These are phyloP conservation scores for Pseudococcus longispinus DNA, from an alignment of 2,888 invertebrate genomes.

Conservation along the genomic window DNA sequence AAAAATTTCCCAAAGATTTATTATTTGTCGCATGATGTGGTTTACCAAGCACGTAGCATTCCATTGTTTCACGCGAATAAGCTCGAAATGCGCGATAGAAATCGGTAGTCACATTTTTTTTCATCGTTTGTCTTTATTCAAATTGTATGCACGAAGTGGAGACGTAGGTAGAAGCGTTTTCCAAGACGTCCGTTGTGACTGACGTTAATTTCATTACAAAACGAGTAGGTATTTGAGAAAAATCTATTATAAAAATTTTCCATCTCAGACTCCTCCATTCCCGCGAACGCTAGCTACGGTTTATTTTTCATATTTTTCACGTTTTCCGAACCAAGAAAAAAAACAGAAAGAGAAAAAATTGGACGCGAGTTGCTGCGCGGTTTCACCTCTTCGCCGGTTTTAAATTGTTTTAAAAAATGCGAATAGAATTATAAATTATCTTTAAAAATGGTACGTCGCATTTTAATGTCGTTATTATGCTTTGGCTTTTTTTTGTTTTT, in stretches of 20 bases:
- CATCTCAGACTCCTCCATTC: not conserved
- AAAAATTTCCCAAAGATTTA: constrained; percentile 2
- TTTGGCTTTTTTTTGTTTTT: not conserved
- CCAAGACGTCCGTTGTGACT: constrained; percentile 34
- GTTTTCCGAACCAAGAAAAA: not conserved
- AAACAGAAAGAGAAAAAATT: not conserved
- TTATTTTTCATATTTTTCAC: constrained; percentile 33
- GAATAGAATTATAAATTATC: constrained; percentile 54
- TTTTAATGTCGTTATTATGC: constrained; percentile 49
- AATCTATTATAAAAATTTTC: constrained; percentile 35
- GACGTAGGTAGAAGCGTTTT: not conserved
- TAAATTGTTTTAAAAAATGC: constrained; percentile 52
- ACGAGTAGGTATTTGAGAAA: not conserved
- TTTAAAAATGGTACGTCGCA: constrained; percentile 44
- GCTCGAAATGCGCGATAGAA: constrained; percentile 11
- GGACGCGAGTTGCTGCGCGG: not conserved
- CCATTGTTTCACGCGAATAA: constrained; percentile 28
- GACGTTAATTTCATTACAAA: constrained; percentile 39
- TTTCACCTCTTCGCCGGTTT: constrained; percentile 14
- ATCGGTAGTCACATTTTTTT: constrained; percentile 23
- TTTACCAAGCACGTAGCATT: constrained; percentile 14
- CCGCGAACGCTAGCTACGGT: not conserved
- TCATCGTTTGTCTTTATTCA: constrained; percentile 14
- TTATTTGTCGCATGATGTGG: constrained; percentile 23
- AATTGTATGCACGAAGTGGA: not conserved